Evolutionary conservation across 2,888 invertebrate species (phyloP), one percentile per base, ranked within the genome.

Genomic region (Cataglyphis altisquamis): DNA sequence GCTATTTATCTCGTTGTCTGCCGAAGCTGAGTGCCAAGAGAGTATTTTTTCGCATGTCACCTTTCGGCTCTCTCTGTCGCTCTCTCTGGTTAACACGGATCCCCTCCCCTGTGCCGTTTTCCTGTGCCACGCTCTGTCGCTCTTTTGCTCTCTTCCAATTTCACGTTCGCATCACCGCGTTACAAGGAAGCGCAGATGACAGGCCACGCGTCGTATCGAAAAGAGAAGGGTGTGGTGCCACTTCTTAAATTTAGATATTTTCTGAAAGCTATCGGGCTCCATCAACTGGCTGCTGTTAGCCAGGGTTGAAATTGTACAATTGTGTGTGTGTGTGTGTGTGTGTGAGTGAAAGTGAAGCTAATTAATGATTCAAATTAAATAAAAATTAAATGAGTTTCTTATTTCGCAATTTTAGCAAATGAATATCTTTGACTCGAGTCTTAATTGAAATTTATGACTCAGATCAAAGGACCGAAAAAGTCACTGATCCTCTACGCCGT

Each of bases 241-340:
- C 91, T 92, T 92, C 91, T 92, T 92, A 93, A 93, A 93, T 93
- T 91, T 93, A 92, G 92, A 93, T 90, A 89, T 90, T 90, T 91
- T 89, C 87, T 88, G 87, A 88, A 73, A 84, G 67, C 78, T 86
- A 82, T 68, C 48, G 32, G 57, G 74, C 64, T 45, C 60, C 64
- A 77, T 75, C 77, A 39, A 64, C 52, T 45, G 21, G 12, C 45
- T 64, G 60, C 48, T 66, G 25, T 48, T 81, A 55, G 10, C 36
- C 36, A 36, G 75, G 41, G 10, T 36, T 57, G 74, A 64, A 70
- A 66, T 77, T 52, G 78, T 41, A 60, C 21, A 60, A 52, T 39
- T 45, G 18, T 15, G 15, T 45, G 15, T 12, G 41, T 41, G 12
- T 10, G 32, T 32, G 32, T 41, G 10, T 41, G 39, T 41, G 39